Evolutionary conservation across 2,888 invertebrate species (phyloP).

Genomic region (Philopedon plagiatum): DNA sequence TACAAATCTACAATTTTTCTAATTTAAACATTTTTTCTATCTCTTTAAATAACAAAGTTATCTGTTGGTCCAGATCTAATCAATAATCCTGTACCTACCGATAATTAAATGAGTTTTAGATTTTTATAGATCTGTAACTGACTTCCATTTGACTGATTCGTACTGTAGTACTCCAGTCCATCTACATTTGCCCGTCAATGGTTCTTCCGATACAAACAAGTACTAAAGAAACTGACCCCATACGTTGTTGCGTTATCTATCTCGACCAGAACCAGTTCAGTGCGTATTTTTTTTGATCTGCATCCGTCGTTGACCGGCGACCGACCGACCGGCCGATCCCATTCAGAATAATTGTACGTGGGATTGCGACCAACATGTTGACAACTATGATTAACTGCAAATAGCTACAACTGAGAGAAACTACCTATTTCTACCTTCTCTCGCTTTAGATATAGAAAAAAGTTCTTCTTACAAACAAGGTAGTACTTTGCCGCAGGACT

Average conservation of each 20-base stretch:
- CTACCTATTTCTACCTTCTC: constrained; percentile 7
- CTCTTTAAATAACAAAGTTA: too few species aligned
- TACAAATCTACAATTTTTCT: too few species aligned
- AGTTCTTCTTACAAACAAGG: background rate
- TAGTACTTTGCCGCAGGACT: background rate
- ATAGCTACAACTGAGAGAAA: constrained; percentile 6
- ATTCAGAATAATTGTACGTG: constrained; percentile 48
- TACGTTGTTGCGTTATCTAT: constrained; percentile 46
- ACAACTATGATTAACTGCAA: constrained; percentile 51
- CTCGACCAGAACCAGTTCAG: constrained; percentile 49
- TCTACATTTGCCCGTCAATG: background rate
- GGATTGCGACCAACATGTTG: constrained; percentile 47
- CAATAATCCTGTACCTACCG: too few species aligned
- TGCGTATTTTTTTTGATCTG: constrained; percentile 35
- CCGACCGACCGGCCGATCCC: constrained; percentile 45
- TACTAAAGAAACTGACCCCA: constrained; percentile 41
- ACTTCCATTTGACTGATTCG: too few species aligned
- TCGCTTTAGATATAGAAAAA: background rate
- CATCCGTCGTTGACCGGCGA: constrained; percentile 38
- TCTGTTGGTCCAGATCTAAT: too few species aligned
- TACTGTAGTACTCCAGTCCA: background rate
- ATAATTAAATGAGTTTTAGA: too few species aligned
- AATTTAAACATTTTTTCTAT: too few species aligned
- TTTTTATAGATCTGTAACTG: too few species aligned
- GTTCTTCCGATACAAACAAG: constrained; percentile 3